Base-by-base conservation (phyloP, 2,888 invertebrate genomes). In the Macropis europaea region DNA sequence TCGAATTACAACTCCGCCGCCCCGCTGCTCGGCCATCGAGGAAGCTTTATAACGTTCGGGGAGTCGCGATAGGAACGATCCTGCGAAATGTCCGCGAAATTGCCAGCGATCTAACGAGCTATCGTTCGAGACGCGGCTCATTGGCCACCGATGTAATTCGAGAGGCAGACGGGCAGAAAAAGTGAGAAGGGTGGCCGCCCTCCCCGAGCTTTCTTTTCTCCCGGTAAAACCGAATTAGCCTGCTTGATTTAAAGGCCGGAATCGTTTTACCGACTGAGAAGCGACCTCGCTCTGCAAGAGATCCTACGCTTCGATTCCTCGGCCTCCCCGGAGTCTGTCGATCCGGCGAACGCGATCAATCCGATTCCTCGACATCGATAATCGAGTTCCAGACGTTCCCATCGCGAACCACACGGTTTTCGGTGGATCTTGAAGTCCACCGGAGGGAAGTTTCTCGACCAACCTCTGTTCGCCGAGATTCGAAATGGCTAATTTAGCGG, bases 401-500 rank as follows among this genome's bases (percentile, higher is more conserved):
- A n/a, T n/a, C n/a, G n/a, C n/a, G n/a, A n/a, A n/a, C 4, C 6
- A 15, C 28, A 9, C 9, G 17, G 17, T 11, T 17, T n/a, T 7
- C 4, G n/a, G 13, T 5, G 19, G 9, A 3, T n/a, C 5, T 40
- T 6, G 19, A 11, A 38, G 45, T 1, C n/a, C 24, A 24, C n/a
- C 30, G 3, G 13, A n/a, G n/a, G 15, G 24, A 57, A 38, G 15
- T 43, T 47, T 36, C 45, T 34, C 3, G 38, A 28, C 22, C 36
- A 32, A 36, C n/a, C 79, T 79, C 81, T 84, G 82, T 81, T 80
- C 69, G 82, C 82, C 62, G 87, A 87, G 88, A 89, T 89, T 90
- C 86, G 87, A 88, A 89, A 90, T 87, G 89, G 88, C 89, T 89
- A 90, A 89, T 90, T 90, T 87, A 84, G 84, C 87, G 74, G 72